Evolutionary conservation across 2,113 vertebrate species (phyloP).

Genomic region (Sander vitreus): DNA sequence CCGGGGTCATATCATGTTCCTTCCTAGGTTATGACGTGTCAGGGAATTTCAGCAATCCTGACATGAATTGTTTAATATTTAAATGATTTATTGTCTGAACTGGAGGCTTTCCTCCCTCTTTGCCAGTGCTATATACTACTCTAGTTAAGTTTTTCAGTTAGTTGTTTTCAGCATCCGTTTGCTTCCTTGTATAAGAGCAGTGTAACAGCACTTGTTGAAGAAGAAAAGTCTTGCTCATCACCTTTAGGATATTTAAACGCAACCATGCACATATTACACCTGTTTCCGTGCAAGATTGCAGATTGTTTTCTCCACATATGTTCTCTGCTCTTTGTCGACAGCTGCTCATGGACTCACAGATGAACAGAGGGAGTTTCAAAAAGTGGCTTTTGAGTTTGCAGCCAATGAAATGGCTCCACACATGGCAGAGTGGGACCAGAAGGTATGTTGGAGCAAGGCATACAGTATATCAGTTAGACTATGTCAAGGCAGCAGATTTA

Average conservation of each 20-base stretch:
- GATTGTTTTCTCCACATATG: background rate
- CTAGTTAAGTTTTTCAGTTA: no score
- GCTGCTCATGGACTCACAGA: conserved; percentile 91
- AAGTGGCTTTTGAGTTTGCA: conserved; percentile 96
- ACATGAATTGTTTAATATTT: background rate
- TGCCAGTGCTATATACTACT: no score
- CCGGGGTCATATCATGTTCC: no score
- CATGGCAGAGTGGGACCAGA: conserved; percentile 97
- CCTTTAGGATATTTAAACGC: no score
- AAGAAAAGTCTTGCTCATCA: background rate
- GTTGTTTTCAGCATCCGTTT: no score
- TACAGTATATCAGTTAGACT: background rate
- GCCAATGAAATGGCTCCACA: conserved; percentile 94
- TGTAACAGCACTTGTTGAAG: no score
- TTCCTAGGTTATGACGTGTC: background rate
- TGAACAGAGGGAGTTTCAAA: conserved; percentile 97
- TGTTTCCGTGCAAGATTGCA: background rate
- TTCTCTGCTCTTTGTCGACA: conserved; percentile 61
- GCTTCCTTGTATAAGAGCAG: no score
- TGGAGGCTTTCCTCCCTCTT: background rate
- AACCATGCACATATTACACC: background rate
- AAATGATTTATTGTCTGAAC: background rate
- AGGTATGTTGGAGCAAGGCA: conserved; percentile 79
- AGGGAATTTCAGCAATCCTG: background rate
- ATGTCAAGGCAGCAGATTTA: background rate